Conservation (phyloP, 1,140 invertebrate species). For the Lasioglossum baleicum region DNA sequence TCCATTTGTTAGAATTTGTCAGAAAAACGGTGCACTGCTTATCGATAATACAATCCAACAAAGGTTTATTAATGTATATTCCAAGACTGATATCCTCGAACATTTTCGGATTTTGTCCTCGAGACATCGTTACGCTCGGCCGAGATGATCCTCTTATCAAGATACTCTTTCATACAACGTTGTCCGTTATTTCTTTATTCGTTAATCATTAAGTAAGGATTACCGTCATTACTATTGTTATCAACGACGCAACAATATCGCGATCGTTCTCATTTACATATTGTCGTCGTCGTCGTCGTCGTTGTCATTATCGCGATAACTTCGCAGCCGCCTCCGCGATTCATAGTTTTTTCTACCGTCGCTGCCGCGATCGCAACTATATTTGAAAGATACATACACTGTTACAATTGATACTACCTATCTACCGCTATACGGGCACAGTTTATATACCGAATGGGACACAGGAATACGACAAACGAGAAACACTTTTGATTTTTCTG, state of each 20-base stretch:
- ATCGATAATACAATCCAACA: no score
- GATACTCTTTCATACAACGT: not conserved
- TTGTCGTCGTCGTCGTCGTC: conserved; percentile 18
- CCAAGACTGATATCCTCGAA: no score
- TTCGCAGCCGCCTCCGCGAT: not conserved
- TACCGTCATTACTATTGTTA: conserved; percentile 33
- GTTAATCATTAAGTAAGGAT: conserved; percentile 32
- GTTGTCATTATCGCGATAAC: conserved; percentile 1
- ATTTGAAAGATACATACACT: conserved; percentile 10
- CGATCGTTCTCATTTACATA: conserved; percentile 39
- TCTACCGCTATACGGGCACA: conserved; percentile 19
- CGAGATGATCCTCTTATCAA: not conserved
- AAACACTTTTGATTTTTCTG: conserved; percentile 62
- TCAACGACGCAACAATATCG: conserved; percentile 19
- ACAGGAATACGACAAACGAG: conserved; percentile 26
- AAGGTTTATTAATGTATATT: no score
- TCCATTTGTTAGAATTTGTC: no score
- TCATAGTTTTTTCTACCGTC: conserved; percentile 10
- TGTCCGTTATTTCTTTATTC: conserved; percentile 1
- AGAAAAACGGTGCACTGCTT: no score
- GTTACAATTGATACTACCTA: conserved; percentile 20
- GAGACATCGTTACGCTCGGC: not conserved
- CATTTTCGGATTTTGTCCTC: no score
- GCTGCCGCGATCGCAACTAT: not conserved
- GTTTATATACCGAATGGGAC: not conserved